A percentile compares a stretch with the other conserved stretches of the same genome.
These are phyloP conservation scores for Bicyclus anynana DNA, from an alignment of 1,140 invertebrate genomes.

Conservation along the genomic window DNA sequence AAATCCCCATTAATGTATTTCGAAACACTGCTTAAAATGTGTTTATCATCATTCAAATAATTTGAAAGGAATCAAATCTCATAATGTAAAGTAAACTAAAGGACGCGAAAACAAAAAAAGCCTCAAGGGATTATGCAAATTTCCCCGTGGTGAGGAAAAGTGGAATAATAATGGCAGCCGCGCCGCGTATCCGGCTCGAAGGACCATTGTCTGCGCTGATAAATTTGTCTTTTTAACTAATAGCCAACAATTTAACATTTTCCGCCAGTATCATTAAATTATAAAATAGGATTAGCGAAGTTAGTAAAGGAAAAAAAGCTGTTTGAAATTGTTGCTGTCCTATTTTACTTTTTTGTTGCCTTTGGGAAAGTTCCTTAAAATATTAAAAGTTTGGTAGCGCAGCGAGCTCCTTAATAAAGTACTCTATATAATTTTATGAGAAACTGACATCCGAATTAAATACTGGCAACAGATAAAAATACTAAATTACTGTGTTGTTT, in stretches of 20 bases:
- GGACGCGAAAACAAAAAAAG: slow-evolving; percentile 36
- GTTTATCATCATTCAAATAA: not conserved
- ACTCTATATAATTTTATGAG: too few species aligned
- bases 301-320: not conserved
- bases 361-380: too few species aligned
- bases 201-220: slow-evolving; percentile 28
- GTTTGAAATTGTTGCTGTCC: not conserved
- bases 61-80: slow-evolving; percentile 19
- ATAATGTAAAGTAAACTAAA: slow-evolving; percentile 18
- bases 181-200: slow-evolving; percentile 35
- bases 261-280: not conserved
- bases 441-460: too few species aligned
- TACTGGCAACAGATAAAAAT: too few species aligned
- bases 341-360: too few species aligned
- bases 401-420: too few species aligned
- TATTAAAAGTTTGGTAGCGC: too few species aligned
- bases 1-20: too few species aligned
- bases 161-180: slow-evolving; percentile 56
- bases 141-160: slow-evolving; percentile 24
- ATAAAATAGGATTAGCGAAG: not conserved
- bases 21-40: not conserved
- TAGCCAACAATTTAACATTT: slow-evolving; percentile 26
- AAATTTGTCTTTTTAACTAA: slow-evolving; percentile 50
- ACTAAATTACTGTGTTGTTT: too few species aligned
- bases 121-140: slow-evolving; percentile 51